Evolutionary conservation across 2,797 vertebrate species (phyloP).

Genomic region (Salmo trutta): DNA sequence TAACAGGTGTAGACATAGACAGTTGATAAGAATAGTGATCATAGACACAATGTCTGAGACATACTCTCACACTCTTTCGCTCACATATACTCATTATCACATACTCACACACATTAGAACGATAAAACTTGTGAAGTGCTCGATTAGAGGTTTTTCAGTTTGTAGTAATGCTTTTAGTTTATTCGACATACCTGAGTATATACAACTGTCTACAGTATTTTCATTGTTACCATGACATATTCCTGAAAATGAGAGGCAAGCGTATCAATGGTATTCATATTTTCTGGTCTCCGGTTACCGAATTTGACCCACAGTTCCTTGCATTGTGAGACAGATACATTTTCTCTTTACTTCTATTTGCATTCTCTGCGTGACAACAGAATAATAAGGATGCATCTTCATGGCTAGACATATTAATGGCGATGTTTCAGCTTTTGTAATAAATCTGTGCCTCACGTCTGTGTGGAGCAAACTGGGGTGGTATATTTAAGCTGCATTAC

Average conservation of each 20-base stretch:
- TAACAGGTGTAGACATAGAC: constrained; percentile 56
- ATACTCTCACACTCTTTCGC: neutral
- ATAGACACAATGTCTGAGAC: neutral
- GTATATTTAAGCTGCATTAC: constrained; percentile 57
- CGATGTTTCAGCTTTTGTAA: constrained; percentile 48
- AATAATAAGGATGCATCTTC: constrained; percentile 38
- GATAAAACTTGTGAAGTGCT: neutral
- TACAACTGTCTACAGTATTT: constrained; percentile 20
- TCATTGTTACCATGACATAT: constrained; percentile 44
- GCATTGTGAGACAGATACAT: constrained; percentile 64
- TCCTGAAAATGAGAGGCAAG: constrained; percentile 29
- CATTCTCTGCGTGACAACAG: constrained; percentile 40
- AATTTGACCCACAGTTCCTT: constrained; percentile 49
- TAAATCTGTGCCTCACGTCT: constrained; percentile 60
- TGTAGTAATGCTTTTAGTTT: neutral
- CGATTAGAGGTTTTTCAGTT: neutral
- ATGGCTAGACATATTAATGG: constrained; percentile 51
- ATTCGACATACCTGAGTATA: constrained; percentile 10
- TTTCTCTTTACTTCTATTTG: constrained; percentile 71
- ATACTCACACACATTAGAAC: constrained; percentile 2
- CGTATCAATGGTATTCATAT: constrained; percentile 50
- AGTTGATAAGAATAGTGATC: constrained; percentile 42
- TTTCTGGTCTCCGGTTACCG: constrained; percentile 57
- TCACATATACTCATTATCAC: neutral
- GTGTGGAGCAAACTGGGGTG: constrained; percentile 8